Evolutionary conservation across 1,140 invertebrate species (phyloP).

Genomic region (Aethina tumida): DNA sequence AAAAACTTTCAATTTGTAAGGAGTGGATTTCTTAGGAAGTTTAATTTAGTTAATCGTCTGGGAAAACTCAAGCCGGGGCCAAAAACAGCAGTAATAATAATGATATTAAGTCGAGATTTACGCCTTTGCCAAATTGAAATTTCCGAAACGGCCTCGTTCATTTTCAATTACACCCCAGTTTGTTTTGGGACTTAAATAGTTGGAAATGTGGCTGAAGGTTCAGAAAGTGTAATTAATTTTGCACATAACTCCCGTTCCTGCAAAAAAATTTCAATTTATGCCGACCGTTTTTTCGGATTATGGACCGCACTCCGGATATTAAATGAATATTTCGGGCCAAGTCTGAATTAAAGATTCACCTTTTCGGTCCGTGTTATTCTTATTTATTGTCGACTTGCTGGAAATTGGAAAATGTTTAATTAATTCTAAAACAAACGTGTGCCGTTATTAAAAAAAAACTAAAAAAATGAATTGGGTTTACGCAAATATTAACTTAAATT

Average conservation of each 20-base stretch:
- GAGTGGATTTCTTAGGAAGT: conserved; percentile 16
- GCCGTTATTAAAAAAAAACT: too few relatives aligned
- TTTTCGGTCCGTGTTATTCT: too few relatives aligned
- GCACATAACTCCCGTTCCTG: conserved; percentile 11
- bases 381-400: too few relatives aligned
- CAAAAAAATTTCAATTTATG: too few relatives aligned
- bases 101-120: conserved; percentile 18
- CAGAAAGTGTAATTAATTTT: conserved; percentile 14
- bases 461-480: too few relatives aligned
- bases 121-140: conserved; percentile 17
- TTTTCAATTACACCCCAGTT: conserved; percentile 16
- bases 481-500: too few relatives aligned
- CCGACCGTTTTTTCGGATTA: too few relatives aligned
- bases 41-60: conserved; percentile 17
- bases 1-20: conserved; percentile 9
- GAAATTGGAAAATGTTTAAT: too few relatives aligned
- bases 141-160: conserved; percentile 12
- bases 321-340: too few relatives aligned
- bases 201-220: conserved; percentile 13
- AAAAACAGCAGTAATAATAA: conserved; percentile 17
- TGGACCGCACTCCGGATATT: too few relatives aligned
- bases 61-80: conserved; percentile 9
- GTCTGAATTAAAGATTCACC: too few relatives aligned
- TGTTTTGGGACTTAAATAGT: conserved; percentile 13
- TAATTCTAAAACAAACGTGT: too few relatives aligned